Percentiles rank a stretch among this genome's conserved stretches.
phyloP scores from a whole-genome alignment of 2,888 invertebrate species.

The Andrena bicolor region DNA sequence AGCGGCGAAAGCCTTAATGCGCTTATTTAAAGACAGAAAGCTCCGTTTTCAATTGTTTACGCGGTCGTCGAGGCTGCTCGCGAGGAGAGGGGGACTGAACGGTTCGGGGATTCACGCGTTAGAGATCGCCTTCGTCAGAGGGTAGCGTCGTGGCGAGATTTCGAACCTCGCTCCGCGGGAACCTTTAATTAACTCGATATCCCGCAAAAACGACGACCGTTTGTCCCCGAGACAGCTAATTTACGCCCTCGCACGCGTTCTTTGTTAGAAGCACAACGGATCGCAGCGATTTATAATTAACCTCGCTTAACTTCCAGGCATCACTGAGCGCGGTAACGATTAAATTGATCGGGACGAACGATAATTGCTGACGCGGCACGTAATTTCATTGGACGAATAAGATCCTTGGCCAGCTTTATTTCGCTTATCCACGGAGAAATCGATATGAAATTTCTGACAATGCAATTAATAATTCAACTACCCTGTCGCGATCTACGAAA shows the following conservation, averaged over 20 bases:
- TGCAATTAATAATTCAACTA: too few relatives aligned
- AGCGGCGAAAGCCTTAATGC: conserved; percentile 12
- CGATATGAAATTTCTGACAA: too few relatives aligned
- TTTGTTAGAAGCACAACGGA: conserved; percentile 22
- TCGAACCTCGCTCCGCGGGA: too few relatives aligned
- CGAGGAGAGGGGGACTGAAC: neutral
- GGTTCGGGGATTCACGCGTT: neutral
- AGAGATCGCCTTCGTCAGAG: neutral
- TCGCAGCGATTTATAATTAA: conserved; percentile 38
- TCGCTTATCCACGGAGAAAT: too few relatives aligned
- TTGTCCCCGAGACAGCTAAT: conserved; percentile 13
- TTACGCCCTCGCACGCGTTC: neutral
- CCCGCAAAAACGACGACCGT: neutral
- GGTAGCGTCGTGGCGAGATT: neutral
- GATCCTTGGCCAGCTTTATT: too few relatives aligned
- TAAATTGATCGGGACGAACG: conserved; percentile 32
- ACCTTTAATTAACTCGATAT: neutral
- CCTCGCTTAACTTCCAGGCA: neutral
- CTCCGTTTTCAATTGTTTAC: neutral
- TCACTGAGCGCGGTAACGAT: neutral
- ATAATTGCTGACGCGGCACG: neutral
- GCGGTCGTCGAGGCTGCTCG: neutral
- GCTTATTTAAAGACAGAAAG: conserved; percentile 1
- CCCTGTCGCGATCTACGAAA: too few relatives aligned
- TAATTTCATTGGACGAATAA: too few relatives aligned